A percentile compares a stretch with the other conserved stretches of the same genome.
phyloP scores from a whole-genome alignment of 2,888 invertebrate genomes.

The Drosophila setosimentum region DNA sequence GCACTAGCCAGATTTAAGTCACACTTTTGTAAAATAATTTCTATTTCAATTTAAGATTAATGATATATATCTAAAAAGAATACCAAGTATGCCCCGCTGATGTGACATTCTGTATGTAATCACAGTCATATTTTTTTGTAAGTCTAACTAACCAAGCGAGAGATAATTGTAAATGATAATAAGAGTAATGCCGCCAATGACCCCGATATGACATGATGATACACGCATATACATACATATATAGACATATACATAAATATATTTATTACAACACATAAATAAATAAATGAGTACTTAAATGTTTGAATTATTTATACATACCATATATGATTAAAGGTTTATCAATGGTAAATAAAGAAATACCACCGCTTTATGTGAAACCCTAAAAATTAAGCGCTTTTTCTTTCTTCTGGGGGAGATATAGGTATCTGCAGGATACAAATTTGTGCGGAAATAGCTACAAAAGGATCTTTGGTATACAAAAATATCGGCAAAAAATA shows the following conservation, averaged over 20 bases:
- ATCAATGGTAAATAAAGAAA: conserved; percentile 84
- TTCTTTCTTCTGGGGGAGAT: not conserved
- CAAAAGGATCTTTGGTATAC: no score
- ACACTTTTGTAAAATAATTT: conserved; percentile 78
- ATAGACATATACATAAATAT: conserved; percentile 49
- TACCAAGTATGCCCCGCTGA: conserved; percentile 62
- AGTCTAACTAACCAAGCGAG: conserved; percentile 56
- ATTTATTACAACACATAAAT: conserved; percentile 58
- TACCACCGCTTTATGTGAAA: conserved; percentile 85
- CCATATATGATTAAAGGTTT: conserved; percentile 77
- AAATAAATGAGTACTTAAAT: conserved; percentile 63
- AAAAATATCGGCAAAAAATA: not conserved
- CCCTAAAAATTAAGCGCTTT: conserved; percentile 52
- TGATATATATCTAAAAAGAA: conserved; percentile 33
- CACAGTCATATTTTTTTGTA: conserved; percentile 43
- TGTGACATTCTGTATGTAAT: conserved; percentile 32
- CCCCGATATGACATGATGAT: conserved; percentile 48
- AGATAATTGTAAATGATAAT: conserved; percentile 61
- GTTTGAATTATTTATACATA: conserved; percentile 80
- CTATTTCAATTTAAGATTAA: conserved; percentile 49
- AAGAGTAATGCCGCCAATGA: conserved; percentile 53
- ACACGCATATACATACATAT: conserved; percentile 38
- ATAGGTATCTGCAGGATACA: not conserved
- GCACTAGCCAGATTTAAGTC: conserved; percentile 48
- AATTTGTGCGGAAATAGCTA: not conserved